Conservation (phyloP, 2,113 vertebrate genomes). For the Aviceda subcristata region DNA sequence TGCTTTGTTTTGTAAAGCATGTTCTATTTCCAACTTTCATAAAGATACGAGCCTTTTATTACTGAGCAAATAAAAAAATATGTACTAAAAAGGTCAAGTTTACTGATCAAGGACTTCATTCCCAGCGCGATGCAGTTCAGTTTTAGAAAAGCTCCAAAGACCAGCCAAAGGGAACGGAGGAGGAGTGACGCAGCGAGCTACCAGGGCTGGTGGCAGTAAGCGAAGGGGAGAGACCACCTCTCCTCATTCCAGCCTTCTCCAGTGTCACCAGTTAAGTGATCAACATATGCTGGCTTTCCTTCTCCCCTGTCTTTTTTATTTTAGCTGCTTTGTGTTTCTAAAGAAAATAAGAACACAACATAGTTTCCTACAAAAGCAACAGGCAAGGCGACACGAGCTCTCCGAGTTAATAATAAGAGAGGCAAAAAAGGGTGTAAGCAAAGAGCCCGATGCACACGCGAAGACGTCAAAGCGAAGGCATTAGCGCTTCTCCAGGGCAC, state of each 20-base stretch:
- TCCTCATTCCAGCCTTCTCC: not conserved
- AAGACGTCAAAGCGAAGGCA: not conserved
- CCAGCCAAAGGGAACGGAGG: not conserved
- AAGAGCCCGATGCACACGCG: fast-evolving
- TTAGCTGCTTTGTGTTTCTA: not conserved
- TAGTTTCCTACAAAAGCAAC: not conserved
- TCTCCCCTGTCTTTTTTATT: not conserved
- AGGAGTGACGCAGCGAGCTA: not conserved
- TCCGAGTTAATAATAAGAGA: not conserved
- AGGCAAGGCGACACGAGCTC: not conserved
- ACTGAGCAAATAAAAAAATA: not conserved
- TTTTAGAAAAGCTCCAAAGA: not conserved
- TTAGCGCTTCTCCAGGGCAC: not conserved
- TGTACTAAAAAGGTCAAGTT: not conserved
- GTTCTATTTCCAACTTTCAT: not conserved
- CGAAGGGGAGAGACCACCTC: not conserved
- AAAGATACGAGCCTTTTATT: not conserved
- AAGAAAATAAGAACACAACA: not conserved
- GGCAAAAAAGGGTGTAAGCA: not conserved
- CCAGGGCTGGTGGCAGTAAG: not conserved
- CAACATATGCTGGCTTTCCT: not conserved
- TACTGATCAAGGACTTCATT: not conserved
- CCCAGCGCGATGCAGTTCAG: not conserved
- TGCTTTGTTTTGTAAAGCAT: not conserved
- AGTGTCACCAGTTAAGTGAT: not conserved